Evolutionary conservation across 2,888 invertebrate species (phyloP).

Genomic region (Apocheima hispidaria): DNA sequence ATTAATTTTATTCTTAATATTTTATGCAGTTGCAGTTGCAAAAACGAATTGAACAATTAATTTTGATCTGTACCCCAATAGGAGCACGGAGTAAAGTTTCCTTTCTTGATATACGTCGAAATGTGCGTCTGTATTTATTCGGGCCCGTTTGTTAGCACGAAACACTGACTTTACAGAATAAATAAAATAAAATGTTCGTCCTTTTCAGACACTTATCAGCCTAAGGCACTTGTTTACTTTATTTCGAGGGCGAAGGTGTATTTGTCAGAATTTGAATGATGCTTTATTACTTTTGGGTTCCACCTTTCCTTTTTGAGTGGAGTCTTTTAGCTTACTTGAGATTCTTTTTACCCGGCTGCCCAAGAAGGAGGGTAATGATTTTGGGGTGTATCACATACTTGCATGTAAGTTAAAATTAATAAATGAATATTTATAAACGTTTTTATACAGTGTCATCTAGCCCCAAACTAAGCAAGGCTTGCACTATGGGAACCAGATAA

Average conservation of each 20-base stretch:
- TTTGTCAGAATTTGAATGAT: constrained; percentile 43
- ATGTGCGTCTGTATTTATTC: constrained; percentile 45
- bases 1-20: background rate
- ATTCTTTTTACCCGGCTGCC: too few species aligned
- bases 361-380: too few species aligned
- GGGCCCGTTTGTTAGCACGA: constrained; percentile 36
- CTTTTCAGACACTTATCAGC: constrained; percentile 53
- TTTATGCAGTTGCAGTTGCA: background rate
- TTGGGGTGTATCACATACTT: too few species aligned
- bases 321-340: constrained; percentile 1
- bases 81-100: constrained; percentile 42
- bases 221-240: constrained; percentile 53
- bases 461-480: too few species aligned
- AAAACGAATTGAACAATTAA: background rate
- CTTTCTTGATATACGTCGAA: constrained; percentile 53
- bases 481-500: too few species aligned
- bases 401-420: too few species aligned
- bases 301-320: constrained; percentile 16
- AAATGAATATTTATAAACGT: too few species aligned
- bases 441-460: too few species aligned
- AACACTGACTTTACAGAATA: constrained; percentile 46
- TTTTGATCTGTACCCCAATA: constrained; percentile 7
- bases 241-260: constrained; percentile 39
- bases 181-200: constrained; percentile 54
- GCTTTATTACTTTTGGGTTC: constrained; percentile 36